These are phyloP conservation scores for Micrasema longulum DNA, from an alignment of 1,140 invertebrate genomes.

Conservation along the genomic window DNA sequence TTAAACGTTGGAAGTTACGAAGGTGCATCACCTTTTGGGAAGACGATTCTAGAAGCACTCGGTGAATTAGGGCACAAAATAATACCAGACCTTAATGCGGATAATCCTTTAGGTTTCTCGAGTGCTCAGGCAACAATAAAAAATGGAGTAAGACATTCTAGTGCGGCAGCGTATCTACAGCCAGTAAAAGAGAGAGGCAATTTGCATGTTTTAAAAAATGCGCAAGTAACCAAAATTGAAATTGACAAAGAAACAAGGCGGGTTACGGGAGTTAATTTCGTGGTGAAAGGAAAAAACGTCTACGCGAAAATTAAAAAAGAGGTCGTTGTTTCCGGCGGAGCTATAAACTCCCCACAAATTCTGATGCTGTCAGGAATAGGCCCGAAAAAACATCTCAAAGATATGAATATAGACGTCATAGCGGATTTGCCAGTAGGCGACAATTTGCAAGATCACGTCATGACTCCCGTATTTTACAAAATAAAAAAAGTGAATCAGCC, in stretches of 20 bases:
- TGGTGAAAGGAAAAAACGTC: conserved; percentile 60
- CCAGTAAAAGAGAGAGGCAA: conserved; percentile 68
- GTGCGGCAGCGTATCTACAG: conserved; percentile 67
- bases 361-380: conserved; percentile 82
- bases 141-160: conserved; percentile 63
- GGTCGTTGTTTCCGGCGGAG: conserved; percentile 75
- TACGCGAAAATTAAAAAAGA: conserved; percentile 70
- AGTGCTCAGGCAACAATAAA: conserved; percentile 61
- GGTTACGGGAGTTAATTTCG: conserved; percentile 71
- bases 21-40: conserved; percentile 58
- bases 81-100: conserved; percentile 72
- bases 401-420: conserved; percentile 68
- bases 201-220: conserved; percentile 68
- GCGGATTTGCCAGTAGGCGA: conserved; percentile 73
- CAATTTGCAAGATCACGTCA: conserved; percentile 76
- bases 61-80: conserved; percentile 57
- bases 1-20: conserved; percentile 26
- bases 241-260: conserved; percentile 72
- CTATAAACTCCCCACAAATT: conserved; percentile 71
- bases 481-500: not conserved
- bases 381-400: conserved; percentile 73
- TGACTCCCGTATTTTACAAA: conserved; percentile 13
- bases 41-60: conserved; percentile 64
- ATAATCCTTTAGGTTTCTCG: conserved; percentile 69
- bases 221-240: conserved; percentile 73